These are phyloP conservation scores for Sesia apiformis DNA, from an alignment of 2,888 invertebrate genomes.

Conservation along the genomic window DNA sequence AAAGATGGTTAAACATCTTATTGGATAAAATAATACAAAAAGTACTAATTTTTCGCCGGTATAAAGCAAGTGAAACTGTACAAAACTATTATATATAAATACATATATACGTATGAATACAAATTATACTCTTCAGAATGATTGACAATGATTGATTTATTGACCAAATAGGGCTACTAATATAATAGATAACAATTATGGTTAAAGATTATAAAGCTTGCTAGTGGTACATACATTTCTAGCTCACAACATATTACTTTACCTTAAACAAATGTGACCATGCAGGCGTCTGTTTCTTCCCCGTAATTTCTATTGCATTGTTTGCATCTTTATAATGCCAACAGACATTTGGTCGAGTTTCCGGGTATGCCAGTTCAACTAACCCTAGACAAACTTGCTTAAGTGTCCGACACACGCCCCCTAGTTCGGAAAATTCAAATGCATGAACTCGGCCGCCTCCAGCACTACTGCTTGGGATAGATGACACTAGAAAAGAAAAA, in stretches of 20 bases:
- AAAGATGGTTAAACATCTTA: no score
- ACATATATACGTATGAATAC: no score
- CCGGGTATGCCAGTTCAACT: slow-evolving; percentile 90
- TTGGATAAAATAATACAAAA: no score
- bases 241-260: not conserved
- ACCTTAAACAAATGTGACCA: slow-evolving; percentile 89
- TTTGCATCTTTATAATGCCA: slow-evolving; percentile 74
- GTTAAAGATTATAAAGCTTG: no score
- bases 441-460: slow-evolving; percentile 57
- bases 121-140: no score
- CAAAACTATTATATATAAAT: no score
- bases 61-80: no score
- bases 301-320: slow-evolving; percentile 21
- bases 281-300: slow-evolving; percentile 72
- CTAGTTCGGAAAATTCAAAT: slow-evolving; percentile 83
- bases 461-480: not conserved
- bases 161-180: no score
- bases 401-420: slow-evolving; percentile 80
- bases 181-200: no score
- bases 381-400: slow-evolving; percentile 89
- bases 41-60: no score
- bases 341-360: slow-evolving; percentile 77
- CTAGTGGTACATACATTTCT: no score
- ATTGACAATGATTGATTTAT: no score
- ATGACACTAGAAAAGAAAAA: not conserved